A percentile compares a stretch with the other conserved stretches of the same genome.
Evolutionary conservation across 2,113 vertebrate species (phyloP).

Genomic region (Malurus elegans): DNA sequence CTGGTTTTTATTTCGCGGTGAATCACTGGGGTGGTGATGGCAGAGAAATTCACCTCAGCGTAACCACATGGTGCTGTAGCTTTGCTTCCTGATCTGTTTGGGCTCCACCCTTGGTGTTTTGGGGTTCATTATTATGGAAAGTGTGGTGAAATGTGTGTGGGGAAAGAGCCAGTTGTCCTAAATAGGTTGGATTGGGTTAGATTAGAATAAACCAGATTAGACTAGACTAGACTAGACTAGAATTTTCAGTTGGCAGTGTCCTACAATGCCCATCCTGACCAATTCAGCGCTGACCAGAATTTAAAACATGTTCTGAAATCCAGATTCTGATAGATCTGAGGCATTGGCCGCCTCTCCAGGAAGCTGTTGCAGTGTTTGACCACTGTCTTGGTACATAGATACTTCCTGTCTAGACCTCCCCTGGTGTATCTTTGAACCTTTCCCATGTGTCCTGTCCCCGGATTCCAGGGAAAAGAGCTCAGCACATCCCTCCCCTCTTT

Average conservation of each 20-base stretch:
- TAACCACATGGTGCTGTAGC: not conserved
- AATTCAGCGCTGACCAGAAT: not conserved
- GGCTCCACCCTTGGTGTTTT: not conserved
- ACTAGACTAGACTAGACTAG: too few relatives aligned
- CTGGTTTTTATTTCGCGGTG: not conserved
- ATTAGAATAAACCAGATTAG: not conserved
- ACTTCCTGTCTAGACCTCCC: not conserved
- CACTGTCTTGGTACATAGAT: fast-evolving
- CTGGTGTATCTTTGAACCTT: not conserved
- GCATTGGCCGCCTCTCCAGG: not conserved
- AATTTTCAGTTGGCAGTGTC: not conserved
- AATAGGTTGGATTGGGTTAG: fast-evolving
- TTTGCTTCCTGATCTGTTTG: not conserved
- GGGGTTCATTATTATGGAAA: not conserved
- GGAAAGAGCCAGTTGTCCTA: not conserved
- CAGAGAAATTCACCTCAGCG: not conserved
- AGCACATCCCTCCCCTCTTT: fast-evolving
- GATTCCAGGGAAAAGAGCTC: not conserved
- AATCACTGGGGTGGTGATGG: slow-evolving; percentile 8
- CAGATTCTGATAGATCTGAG: not conserved
- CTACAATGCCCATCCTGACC: not conserved
- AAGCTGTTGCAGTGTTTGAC: not conserved
- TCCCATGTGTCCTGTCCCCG: fast-evolving
- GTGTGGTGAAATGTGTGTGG: fast-evolving
- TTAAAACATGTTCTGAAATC: not conserved